phyloP scores from a whole-genome alignment of 2,797 vertebrate species.

The Parotocinclus haroldoi region DNA sequence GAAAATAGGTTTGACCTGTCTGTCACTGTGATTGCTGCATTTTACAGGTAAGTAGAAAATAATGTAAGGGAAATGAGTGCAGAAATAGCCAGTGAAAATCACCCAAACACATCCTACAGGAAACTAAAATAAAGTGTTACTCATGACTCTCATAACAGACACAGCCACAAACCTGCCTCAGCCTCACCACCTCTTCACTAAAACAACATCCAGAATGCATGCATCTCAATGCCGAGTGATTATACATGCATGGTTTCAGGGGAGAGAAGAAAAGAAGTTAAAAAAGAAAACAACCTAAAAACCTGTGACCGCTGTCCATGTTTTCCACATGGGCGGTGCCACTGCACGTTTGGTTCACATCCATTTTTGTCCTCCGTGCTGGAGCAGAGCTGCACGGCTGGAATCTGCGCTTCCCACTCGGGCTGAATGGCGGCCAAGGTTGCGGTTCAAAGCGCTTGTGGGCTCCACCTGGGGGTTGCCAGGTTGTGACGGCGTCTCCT shows the following conservation, averaged over 20 bases:
- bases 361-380: constrained; percentile 67
- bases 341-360: constrained; percentile 71
- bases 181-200: constrained; percentile 39
- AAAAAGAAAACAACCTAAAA: constrained; percentile 62
- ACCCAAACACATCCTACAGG: constrained; percentile 9
- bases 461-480: constrained; percentile 85
- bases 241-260: constrained; percentile 51
- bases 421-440: constrained; percentile 84
- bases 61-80: background rate
- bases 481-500: constrained; percentile 83
- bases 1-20: background rate
- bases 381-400: constrained; percentile 85
- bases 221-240: constrained; percentile 18
- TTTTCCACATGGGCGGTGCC: constrained; percentile 89
- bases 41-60: background rate
- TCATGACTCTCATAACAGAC: constrained; percentile 35
- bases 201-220: constrained; percentile 31
- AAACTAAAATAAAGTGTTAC: constrained; percentile 35
- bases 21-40: background rate
- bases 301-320: constrained; percentile 87
- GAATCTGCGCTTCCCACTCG: constrained; percentile 67
- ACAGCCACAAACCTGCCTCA: constrained; percentile 76
- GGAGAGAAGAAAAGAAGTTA: constrained; percentile 57
- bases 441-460: constrained; percentile 82
- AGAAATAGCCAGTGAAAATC: background rate